These are phyloP conservation scores for Gopherus flavomarginatus DNA, from an alignment of 2,113 vertebrate species.

Conservation along the genomic window DNA sequence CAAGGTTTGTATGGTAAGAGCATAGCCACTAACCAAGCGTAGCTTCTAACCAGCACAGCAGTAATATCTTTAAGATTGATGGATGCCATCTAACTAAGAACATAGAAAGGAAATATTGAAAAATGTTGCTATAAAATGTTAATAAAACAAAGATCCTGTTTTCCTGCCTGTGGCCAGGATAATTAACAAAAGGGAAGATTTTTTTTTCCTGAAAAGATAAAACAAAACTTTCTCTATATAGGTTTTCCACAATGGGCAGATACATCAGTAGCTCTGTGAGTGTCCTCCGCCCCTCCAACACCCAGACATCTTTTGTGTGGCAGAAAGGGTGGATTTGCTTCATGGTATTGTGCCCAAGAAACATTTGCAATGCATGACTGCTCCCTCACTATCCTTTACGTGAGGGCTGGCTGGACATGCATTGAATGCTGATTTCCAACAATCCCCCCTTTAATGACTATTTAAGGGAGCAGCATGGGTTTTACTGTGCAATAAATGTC, in stretches of 20 bases:
- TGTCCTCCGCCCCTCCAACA: neutral
- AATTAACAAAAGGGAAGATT: neutral
- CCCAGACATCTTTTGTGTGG: neutral
- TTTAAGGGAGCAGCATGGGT: neutral
- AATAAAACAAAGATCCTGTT: neutral
- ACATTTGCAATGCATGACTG: neutral
- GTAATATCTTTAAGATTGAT: neutral
- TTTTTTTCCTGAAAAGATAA: neutral
- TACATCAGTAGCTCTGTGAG: neutral
- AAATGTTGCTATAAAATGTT: neutral
- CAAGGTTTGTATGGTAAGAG: neutral
- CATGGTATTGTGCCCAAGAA: neutral
- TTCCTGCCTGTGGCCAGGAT: neutral
- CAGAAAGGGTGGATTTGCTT: neutral
- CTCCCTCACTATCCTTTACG: neutral
- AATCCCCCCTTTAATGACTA: neutral
- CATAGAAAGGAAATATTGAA: neutral
- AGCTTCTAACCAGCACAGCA: neutral
- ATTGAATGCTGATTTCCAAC: neutral
- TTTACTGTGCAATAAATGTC: slow-evolving; percentile 35
- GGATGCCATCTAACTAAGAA: neutral
- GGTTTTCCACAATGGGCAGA: neutral
- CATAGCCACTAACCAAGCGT: no score
- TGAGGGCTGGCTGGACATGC: neutral
- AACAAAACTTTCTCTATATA: neutral